A percentile compares a stretch with the other conserved stretches of the same genome.
These are phyloP conservation scores for Plagodis dolabraria DNA, from an alignment of 2,888 invertebrate species.

Conservation along the genomic window DNA sequence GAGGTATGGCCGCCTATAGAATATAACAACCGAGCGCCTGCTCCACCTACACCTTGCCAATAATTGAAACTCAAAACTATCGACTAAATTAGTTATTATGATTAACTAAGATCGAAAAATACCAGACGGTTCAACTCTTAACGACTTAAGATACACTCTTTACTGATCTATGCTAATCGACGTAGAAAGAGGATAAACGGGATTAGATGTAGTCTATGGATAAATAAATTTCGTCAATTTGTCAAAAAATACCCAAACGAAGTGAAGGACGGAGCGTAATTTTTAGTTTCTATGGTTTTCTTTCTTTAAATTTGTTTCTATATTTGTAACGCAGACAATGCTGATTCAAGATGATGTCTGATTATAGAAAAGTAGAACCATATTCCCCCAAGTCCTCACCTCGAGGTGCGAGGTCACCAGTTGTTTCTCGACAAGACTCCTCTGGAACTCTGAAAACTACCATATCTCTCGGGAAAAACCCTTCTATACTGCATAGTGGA, in stretches of 20 bases:
- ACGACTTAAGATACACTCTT: no score
- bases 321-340: conserved; percentile 75
- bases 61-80: no score
- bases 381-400: conserved; percentile 98
- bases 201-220: no score
- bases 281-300: conserved; percentile 72
- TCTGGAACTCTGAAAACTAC: conserved; percentile 99
- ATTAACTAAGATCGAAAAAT: no score
- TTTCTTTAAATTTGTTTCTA: conserved; percentile 70
- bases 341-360: conserved; percentile 94
- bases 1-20: no score
- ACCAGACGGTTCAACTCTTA: no score
- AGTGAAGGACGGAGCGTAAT: conserved; percentile 48
- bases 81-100: no score
- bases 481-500: conserved; percentile 98
- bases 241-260: conserved; percentile 53
- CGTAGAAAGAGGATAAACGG: no score
- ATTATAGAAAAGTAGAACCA: conserved; percentile 96
- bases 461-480: conserved; percentile 98
- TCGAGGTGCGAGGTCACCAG: conserved; percentile 96
- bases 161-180: no score
- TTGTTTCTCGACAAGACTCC: conserved; percentile 97
- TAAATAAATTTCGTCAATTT: conserved; percentile 36
- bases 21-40: no score
- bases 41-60: no score